Evolutionary conservation across 2,113 vertebrate genomes (phyloP).

Genomic region (Origma solitaria): DNA sequence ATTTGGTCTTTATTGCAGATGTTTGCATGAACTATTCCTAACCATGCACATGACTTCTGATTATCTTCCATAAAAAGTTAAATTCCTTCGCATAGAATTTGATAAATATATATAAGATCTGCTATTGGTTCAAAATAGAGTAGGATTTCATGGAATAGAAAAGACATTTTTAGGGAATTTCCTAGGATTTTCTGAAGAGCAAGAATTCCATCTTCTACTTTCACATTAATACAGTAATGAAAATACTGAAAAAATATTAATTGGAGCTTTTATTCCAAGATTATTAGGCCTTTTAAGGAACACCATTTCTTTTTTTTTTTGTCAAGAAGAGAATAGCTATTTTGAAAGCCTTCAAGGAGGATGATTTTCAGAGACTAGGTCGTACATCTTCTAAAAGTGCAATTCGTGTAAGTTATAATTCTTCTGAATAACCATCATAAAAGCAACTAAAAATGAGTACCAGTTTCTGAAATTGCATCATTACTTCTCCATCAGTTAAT

Average conservation of each 20-base stretch:
- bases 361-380: not conserved
- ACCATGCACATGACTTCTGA: not conserved
- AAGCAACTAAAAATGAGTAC: conserved; percentile 10
- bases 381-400: not conserved
- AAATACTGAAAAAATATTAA: not conserved
- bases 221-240: not conserved
- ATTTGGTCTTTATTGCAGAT: not conserved
- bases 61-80: not conserved
- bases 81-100: not conserved
- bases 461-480: conserved; percentile 39
- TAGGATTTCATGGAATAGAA: not conserved
- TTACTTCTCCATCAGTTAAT: conserved; percentile 49
- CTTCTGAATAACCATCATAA: conserved; percentile 15
- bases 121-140: not conserved
- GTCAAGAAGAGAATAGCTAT: not conserved
- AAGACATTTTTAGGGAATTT: not conserved
- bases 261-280: not conserved
- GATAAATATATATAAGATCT: not conserved
- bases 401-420: not conserved
- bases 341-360: not conserved
- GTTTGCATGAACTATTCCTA: not conserved
- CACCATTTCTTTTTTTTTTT: not conserved
- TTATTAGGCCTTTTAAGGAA: not conserved
- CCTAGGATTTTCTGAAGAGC: not conserved
- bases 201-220: not conserved